A percentile compares a stretch with the other conserved stretches of the same genome.
phyloP scores from a whole-genome alignment of 2,797 vertebrate genomes.

The Neoniphon sammara region DNA sequence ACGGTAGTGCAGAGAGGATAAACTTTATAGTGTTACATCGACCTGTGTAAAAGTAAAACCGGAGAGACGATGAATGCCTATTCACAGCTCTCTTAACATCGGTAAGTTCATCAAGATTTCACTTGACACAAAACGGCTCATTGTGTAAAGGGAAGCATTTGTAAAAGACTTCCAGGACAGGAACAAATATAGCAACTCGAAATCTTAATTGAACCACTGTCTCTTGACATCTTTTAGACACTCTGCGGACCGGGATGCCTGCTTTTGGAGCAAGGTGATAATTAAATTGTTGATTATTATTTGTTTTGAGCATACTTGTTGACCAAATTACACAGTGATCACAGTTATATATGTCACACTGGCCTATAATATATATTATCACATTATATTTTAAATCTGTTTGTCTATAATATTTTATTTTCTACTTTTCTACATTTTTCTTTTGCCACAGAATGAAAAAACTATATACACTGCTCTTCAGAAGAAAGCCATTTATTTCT shows the following conservation, averaged over 20 bases:
- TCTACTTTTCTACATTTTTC: not conserved
- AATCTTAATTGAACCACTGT: not conserved
- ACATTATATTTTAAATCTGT: not conserved
- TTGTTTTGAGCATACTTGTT: not conserved
- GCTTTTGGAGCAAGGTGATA: not conserved
- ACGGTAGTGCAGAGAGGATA: too few species aligned
- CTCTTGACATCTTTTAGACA: slow-evolving; percentile 16
- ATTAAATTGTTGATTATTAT: not conserved
- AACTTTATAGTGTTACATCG: too few species aligned
- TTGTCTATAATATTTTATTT: not conserved
- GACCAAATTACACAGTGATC: not conserved
- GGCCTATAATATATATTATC: too few species aligned
- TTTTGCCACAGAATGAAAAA: slow-evolving; percentile 85
- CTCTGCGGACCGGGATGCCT: not conserved
- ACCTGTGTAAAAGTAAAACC: slow-evolving; percentile 12
- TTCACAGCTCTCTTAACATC: not conserved
- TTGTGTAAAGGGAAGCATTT: too few species aligned
- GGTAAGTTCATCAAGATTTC: not conserved
- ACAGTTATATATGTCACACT: not conserved
- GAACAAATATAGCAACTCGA: too few species aligned
- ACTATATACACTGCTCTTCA: slow-evolving; percentile 57
- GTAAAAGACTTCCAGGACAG: too few species aligned
- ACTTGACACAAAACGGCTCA: too few species aligned
- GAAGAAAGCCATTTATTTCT: slow-evolving; percentile 68
- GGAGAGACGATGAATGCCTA: not conserved